Conservation (phyloP, 1,140 invertebrate genomes). For the Drosophila burlai region DNA sequence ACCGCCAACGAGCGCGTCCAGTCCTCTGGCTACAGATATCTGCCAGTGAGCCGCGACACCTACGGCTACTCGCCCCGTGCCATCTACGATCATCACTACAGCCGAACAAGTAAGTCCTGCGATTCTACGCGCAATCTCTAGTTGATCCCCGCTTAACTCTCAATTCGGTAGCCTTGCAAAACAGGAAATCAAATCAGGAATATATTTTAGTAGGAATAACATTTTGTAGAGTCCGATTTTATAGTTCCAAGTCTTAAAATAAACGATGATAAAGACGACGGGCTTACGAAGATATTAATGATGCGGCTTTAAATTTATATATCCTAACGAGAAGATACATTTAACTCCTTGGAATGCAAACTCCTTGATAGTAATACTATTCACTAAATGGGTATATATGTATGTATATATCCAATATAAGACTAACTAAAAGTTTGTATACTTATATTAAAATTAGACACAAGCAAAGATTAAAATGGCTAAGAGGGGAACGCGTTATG, state of each 20-base stretch:
- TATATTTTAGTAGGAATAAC: too few species aligned
- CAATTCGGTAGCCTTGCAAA: conserved; percentile 18
- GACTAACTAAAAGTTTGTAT: too few species aligned
- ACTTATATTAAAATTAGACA: too few species aligned
- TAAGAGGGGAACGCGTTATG: too few species aligned
- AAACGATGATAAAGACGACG: not conserved
- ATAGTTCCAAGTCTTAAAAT: not conserved
- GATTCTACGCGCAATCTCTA: not conserved
- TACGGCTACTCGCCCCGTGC: conserved; percentile 94
- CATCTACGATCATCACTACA: conserved; percentile 94
- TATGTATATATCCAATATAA: too few species aligned
- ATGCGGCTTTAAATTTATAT: not conserved
- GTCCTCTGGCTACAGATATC: conserved; percentile 94
- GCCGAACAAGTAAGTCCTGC: conserved; percentile 91
- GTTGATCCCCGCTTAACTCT: conserved; percentile 33
- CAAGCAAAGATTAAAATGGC: not conserved
- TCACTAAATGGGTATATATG: too few species aligned
- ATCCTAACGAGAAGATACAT: not conserved
- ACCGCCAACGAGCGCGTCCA: conserved; percentile 92
- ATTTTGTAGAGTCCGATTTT: not conserved
- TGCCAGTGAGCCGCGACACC: conserved; percentile 94
- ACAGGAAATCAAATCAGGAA: too few species aligned
- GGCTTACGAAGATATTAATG: not conserved
- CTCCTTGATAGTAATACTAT: too few species aligned
- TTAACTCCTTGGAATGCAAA: not conserved